phyloP scores from a whole-genome alignment of 2,888 invertebrate genomes.

The Melolontha melolontha region DNA sequence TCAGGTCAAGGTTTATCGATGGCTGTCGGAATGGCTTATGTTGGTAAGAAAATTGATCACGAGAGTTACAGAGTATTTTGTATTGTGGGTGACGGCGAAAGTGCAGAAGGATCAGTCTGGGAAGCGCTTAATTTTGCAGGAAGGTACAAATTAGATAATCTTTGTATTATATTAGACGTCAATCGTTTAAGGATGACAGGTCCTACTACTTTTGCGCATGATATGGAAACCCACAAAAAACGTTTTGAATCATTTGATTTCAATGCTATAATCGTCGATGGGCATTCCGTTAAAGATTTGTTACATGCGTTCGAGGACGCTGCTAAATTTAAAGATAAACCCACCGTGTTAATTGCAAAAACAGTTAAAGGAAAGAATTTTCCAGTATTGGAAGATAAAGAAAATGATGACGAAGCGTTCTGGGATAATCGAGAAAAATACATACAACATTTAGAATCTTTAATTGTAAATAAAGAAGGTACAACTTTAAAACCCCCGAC shows the following conservation, averaged over 20 bases:
- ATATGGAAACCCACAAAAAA: conserved; percentile 81
- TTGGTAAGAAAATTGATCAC: conserved; percentile 83
- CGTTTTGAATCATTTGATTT: conserved; percentile 88
- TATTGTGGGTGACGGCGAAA: conserved; percentile 94
- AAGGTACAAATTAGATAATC: conserved; percentile 91
- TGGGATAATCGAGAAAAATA: conserved; percentile 79
- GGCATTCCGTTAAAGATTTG: conserved; percentile 90
- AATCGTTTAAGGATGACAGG: conserved; percentile 96
- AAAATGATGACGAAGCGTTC: conserved; percentile 93
- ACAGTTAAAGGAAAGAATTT: conserved; percentile 91
- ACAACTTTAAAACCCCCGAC: conserved; percentile 66
- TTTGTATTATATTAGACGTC: conserved; percentile 93
- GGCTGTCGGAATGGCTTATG: conserved; percentile 95
- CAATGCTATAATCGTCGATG: conserved; percentile 90
- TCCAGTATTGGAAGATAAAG: conserved; percentile 85
- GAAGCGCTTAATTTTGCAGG: conserved; percentile 93
- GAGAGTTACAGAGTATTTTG: conserved; percentile 90
- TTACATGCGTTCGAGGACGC: conserved; percentile 86
- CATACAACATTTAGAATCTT: conserved; percentile 70
- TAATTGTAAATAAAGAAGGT: conserved; percentile 73
- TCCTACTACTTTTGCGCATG: conserved; percentile 88
- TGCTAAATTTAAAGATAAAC: conserved; percentile 75
- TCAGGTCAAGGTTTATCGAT: conserved; percentile 93
- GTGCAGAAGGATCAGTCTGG: conserved; percentile 96
- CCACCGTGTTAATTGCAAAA: conserved; percentile 85